Percentiles rank a stretch among this genome's conserved stretches.
These are phyloP conservation scores for Cryptoprocta ferox DNA, from an alignment of 2,797 vertebrate species.

Conservation along the genomic window DNA sequence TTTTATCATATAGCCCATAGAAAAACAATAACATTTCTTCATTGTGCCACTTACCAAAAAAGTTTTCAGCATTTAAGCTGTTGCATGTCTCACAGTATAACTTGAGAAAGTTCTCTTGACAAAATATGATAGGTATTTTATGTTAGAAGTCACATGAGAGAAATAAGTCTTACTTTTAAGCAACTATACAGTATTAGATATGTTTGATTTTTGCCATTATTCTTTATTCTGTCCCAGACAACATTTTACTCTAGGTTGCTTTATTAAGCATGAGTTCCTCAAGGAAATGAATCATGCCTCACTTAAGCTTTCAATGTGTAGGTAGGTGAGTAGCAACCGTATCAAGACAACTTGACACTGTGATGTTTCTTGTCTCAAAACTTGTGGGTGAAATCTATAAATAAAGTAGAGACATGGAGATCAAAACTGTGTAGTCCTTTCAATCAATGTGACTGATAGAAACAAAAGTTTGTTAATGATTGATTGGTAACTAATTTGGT, in stretches of 20 bases:
- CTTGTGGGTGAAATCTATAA: not conserved
- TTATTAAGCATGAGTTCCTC: slow-evolving; percentile 25
- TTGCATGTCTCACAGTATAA: not conserved
- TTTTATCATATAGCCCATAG: not conserved
- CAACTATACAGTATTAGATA: not conserved
- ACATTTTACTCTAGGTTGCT: not conserved
- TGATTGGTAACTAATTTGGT: slow-evolving; percentile 34
- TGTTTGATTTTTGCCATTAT: slow-evolving; percentile 45
- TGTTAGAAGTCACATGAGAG: not conserved
- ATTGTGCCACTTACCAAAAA: not conserved
- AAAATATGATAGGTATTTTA: not conserved
- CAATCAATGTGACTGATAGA: not conserved
- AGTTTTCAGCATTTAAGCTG: not conserved
- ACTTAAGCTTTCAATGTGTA: not conserved
- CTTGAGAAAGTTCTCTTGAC: slow-evolving; percentile 34
- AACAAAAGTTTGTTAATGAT: not conserved
- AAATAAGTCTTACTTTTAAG: slow-evolving; percentile 12
- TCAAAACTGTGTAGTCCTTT: not conserved
- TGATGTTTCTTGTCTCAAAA: not conserved
- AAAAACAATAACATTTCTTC: not conserved
- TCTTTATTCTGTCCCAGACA: not conserved
- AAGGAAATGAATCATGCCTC: not conserved
- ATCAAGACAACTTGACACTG: not conserved
- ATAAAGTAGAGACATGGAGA: not conserved
- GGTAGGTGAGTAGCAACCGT: not conserved